phyloP scores from a whole-genome alignment of 2,113 vertebrate genomes.

The Hyperoodon ampullatus region DNA sequence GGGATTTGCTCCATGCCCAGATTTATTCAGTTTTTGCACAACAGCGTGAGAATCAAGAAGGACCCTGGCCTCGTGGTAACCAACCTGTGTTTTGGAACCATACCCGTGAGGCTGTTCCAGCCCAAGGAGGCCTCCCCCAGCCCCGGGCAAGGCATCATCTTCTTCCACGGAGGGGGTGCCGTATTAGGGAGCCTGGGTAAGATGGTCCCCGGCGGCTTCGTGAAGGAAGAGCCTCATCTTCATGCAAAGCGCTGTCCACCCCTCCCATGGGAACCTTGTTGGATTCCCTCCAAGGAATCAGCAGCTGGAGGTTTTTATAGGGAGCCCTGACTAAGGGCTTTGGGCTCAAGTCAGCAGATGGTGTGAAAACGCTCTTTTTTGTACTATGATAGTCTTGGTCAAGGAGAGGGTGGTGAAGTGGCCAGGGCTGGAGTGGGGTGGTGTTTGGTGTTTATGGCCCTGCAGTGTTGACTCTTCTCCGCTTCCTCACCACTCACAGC shows the following conservation, averaged over 20 bases:
- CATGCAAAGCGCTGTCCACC: accelerated
- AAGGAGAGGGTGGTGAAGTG: background rate
- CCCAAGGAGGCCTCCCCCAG: constrained; percentile 73
- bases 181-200: constrained; percentile 87
- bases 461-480: too few relatives aligned
- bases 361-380: background rate
- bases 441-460: background rate
- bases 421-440: accelerated
- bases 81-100: constrained; percentile 83
- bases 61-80: constrained; percentile 81
- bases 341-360: background rate
- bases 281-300: background rate
- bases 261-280: background rate
- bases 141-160: constrained; percentile 85
- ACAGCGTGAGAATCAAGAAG: constrained; percentile 58
- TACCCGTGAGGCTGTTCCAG: constrained; percentile 88
- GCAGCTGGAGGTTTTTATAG: background rate
- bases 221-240: background rate
- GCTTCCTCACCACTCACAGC: too few relatives aligned
- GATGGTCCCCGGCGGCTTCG: background rate
- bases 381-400: background rate
- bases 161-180: constrained; percentile 88
- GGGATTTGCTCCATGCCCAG: constrained; percentile 83
- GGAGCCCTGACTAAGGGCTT: background rate
- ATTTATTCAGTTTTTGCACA: constrained; percentile 64